Evolutionary conservation across 2,113 vertebrate species (phyloP), one percentile per base, ranked within the genome.

Genomic region (Anseranas semipalmata): DNA sequence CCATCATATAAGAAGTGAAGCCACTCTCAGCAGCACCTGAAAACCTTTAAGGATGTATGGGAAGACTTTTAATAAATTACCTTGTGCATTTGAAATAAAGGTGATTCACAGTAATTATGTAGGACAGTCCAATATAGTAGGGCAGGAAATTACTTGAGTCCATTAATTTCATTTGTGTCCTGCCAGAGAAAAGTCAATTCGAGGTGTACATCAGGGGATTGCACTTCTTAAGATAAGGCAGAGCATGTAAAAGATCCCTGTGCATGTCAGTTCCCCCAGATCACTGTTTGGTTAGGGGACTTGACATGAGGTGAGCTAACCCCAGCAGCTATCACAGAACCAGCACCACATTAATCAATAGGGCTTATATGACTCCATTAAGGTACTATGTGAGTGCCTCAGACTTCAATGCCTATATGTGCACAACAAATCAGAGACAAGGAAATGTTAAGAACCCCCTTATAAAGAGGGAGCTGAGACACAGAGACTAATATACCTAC

Each of bases 161-260:
- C 70, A 63, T 95, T 92, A 85, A 92, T 94, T 70, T 90, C 5
- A 67, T 94, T 85, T 80, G 80, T 85, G 60, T 84, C 68, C 52
- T 95, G 70, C 46, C 68, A 84, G 65, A 81, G 56, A 77, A 87
- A 32, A 71, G 53, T 71, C 52, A 63, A 22, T 93, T 32, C 17
- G 65, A 89, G 32, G 21, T 52, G 7, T 55, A 41, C 32, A 81
- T 71, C 21, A 74, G 60, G 59, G 81, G 25, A 52, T 21, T 81
- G n/a, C 39, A 39, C 62, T 87, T 66, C 73, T 70, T 12, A 68
- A 75, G 68, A 27, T 83, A 59, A 86, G 37, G 32, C 11, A 70
- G 52, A 70, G 5, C 17, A 5, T 9, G 17, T 14, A 5, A 13
- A 48, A 70, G 50, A 35, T 66, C 12, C 12, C 28, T 33, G 56